Base-by-base conservation (phyloP, 2,888 invertebrate species). In the Lysandra coridon region DNA sequence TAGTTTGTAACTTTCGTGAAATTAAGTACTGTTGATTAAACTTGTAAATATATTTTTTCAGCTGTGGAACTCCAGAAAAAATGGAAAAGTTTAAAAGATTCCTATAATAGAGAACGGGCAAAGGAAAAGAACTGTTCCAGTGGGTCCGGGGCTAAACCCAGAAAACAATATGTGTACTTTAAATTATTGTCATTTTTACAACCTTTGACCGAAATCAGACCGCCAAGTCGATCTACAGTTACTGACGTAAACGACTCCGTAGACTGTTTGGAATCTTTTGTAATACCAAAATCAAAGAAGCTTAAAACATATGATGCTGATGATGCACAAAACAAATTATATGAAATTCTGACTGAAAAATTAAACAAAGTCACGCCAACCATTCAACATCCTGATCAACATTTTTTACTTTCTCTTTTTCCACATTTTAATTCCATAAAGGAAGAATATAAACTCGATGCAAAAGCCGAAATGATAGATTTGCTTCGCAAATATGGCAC, bases 41-140 rank as follows among this genome's bases (percentile, higher is more conserved):
- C 60, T 17, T 60, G 53, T 60, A 40, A 40, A 60, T 60, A 75
- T 79, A 73, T 53, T 78, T 79, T 79, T 79, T 78, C 79, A 78
- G 79, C 76, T 76, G 75, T 69, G n/a, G 79, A 78, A 74, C 81
- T 82, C 80, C 81, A 80, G 81, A 82, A 80, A 81, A 82, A 82
- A 82, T 82, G 80, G 81, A 82, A 76, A 79, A 82, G 80, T 81
- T 80, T 82, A 81, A 81, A 81, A 81, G 81, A 81, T 80, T 81
- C 81, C 81, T 83, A 82, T 81, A 82, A 82, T 80, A 82, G 80
- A 82, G 82, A 83, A 14, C 14, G n/a, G n/a, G 17, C 17, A n/a
- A 60, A 60, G 60, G n/a, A 60, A 14, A 60, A 60, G 5, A 60
- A 60, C 60, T 60, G 60, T 60, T 17, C n/a, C 60, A 60, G 60